These are phyloP conservation scores for Brachyrhaphis roseni DNA, from an alignment of 2,797 vertebrate genomes.

Conservation along the genomic window DNA sequence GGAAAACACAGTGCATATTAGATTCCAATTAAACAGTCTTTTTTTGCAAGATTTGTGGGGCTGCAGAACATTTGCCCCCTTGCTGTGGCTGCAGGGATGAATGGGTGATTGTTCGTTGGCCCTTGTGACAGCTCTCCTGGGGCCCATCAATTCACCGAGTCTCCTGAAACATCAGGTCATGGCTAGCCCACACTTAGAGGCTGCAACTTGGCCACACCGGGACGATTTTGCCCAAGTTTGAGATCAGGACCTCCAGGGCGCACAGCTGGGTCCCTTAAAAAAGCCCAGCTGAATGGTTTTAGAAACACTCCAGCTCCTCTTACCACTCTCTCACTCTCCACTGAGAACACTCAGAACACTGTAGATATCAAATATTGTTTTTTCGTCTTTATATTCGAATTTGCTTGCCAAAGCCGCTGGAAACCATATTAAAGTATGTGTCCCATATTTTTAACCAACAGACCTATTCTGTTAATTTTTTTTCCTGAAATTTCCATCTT, in stretches of 20 bases:
- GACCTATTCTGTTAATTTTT: constrained; percentile 57
- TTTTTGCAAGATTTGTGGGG: constrained; percentile 33
- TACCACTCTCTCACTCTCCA: constrained; percentile 59
- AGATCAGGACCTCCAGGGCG: constrained; percentile 71
- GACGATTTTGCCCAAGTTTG: constrained; percentile 65
- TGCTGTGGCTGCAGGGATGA: constrained; percentile 66
- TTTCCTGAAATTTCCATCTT: constrained; percentile 75
- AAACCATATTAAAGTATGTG: constrained; percentile 72
- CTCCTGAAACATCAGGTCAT: constrained; percentile 79
- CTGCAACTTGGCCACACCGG: constrained; percentile 55
- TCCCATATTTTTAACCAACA: constrained; percentile 72
- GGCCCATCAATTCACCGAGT: constrained; percentile 74
- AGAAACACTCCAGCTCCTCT: constrained; percentile 78
- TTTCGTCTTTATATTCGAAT: constrained; percentile 71
- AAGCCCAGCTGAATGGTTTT: constrained; percentile 68
- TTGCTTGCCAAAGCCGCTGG: constrained; percentile 75
- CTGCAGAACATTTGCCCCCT: constrained; percentile 42
- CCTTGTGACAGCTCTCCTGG: constrained; percentile 70
- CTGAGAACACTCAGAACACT: constrained; percentile 36
- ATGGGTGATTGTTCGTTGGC: constrained; percentile 76
- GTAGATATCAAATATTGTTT: constrained; percentile 73
- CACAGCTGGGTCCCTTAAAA: constrained; percentile 80
- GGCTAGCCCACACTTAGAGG: constrained; percentile 57
- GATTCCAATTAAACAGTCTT: constrained; percentile 19
- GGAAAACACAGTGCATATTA: background rate